Conservation (phyloP, 2,797 vertebrate genomes). For the Lithobates sylvaticus region DNA sequence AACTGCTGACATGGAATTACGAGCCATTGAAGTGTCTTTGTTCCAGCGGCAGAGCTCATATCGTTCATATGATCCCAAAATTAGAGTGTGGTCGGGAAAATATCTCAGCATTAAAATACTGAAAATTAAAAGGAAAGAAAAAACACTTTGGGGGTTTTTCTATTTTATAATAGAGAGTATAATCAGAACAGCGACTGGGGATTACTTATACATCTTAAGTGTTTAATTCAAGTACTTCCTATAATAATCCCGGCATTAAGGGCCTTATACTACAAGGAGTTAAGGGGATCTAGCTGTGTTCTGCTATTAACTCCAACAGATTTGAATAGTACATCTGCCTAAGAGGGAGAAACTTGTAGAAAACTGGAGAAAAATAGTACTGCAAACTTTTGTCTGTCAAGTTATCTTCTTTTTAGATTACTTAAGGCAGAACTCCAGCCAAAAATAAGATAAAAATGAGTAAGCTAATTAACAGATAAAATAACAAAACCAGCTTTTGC, state of each 20-base stretch:
- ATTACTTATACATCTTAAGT: slow-evolving; percentile 45
- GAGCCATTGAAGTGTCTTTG: slow-evolving; percentile 70
- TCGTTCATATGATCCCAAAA: slow-evolving; percentile 62
- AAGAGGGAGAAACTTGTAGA: background rate
- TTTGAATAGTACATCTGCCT: slow-evolving; percentile 15
- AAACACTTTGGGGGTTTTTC: slow-evolving; percentile 4
- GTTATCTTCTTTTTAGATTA: too few relatives aligned
- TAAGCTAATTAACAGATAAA: too few relatives aligned
- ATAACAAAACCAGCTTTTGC: too few relatives aligned
- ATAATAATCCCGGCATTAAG: slow-evolving; percentile 36
- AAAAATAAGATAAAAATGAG: too few relatives aligned
- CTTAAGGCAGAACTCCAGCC: too few relatives aligned
- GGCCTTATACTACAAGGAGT: slow-evolving; percentile 44
- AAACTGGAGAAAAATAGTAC: background rate
- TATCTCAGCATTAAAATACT: slow-evolving; percentile 26
- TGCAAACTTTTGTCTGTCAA: background rate
- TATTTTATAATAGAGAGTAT: background rate
- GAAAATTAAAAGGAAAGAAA: slow-evolving; percentile 25
- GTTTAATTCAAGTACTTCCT: slow-evolving; percentile 49
- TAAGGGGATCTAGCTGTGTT: slow-evolving; percentile 38
- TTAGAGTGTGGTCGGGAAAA: slow-evolving; percentile 30
- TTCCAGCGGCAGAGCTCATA: slow-evolving; percentile 61
- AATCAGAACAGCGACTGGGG: slow-evolving; percentile 29
- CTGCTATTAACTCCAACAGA: slow-evolving; percentile 34
- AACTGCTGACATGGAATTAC: slow-evolving; percentile 68